Evolutionary conservation across 1,140 invertebrate genomes (phyloP).

Genomic region (Cyclina sinensis): DNA sequence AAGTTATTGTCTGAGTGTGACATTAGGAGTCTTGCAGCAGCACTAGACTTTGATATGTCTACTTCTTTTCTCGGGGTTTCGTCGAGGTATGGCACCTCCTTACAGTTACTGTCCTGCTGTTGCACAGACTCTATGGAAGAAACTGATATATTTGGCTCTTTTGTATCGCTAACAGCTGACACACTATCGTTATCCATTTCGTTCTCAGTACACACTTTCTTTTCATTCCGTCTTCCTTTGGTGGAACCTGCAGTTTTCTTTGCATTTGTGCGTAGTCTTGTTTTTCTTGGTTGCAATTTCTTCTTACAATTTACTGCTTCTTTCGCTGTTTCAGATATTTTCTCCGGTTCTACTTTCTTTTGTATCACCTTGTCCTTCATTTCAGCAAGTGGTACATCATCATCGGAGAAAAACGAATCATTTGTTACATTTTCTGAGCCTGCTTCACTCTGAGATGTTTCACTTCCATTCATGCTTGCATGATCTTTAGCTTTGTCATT

Average conservation of each 20-base stretch:
- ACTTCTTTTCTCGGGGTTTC: conserved; percentile 73
- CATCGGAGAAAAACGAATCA: conserved; percentile 18
- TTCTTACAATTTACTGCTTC: neutral
- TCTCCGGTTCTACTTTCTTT: neutral
- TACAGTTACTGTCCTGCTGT: neutral
- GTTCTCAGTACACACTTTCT: neutral
- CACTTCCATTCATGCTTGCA: neutral
- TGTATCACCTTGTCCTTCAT: conserved; percentile 20
- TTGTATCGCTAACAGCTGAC: neutral
- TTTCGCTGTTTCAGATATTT: neutral
- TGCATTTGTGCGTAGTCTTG: neutral
- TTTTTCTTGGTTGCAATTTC: neutral
- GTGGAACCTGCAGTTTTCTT: neutral
- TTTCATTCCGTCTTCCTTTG: neutral
- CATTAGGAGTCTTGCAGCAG: conserved; percentile 56
- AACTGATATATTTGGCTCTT: neutral
- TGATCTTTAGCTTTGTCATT: neutral
- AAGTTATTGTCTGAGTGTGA: conserved; percentile 72
- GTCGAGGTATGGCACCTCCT: conserved; percentile 12
- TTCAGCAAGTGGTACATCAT: conserved; percentile 27
- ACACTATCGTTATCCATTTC: neutral
- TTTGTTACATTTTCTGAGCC: neutral
- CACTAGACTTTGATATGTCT: neutral
- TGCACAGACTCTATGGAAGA: neutral
- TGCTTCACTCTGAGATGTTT: neutral